Evolutionary conservation across 2,113 vertebrate genomes (phyloP), one percentile per base, ranked within the genome.

Genomic region (Esox niger): DNA sequence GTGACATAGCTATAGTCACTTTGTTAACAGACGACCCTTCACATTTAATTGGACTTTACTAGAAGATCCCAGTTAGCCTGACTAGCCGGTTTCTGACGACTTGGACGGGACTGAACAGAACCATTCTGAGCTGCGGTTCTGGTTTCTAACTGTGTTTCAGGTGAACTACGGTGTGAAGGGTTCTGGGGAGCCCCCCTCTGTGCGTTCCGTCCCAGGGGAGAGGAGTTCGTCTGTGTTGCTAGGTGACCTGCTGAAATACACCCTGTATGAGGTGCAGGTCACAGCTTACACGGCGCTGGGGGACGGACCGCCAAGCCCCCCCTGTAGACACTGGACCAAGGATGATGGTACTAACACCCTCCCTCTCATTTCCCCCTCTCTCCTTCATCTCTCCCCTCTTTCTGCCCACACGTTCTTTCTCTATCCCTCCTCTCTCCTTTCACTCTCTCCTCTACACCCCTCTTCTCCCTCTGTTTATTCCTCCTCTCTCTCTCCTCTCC

Each of bases 201-300:
- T 88, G 69, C 91, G 93, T 1, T 61, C 86, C 4, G 91, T 92
- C 11, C 86, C 92, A 25, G 94, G 96, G 20, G 95, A 96, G 75
- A 89, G 93, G 67, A 94, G 87, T 0, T 82, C 89, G 69, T 94
- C 95, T 0, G 86, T 88, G 23, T 85, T 98, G 47, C 89, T 98
- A 1, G 79, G 90, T 0, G 84, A 77, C 7, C 90, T 98, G 67
- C 85, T 91, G 20, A 96, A 95, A 29, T 97, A 93, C 0, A 89
- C 91, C 1, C 81, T 92, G 11, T 97, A 98, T 0, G 84, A 93
- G 83, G 92, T 98, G 33, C 94, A 93, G 89, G 93, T 96, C 2
- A 68, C 94, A 88, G 96, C 95, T 0, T 98, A 93, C 90, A 98
- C 96, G 0, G 91, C 91, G 20, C 91, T 95, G 0, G 97, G 96